Base-by-base conservation (phyloP, 92 coral and sea anemone genomes). In the Zoanthus sociatus region DNA sequence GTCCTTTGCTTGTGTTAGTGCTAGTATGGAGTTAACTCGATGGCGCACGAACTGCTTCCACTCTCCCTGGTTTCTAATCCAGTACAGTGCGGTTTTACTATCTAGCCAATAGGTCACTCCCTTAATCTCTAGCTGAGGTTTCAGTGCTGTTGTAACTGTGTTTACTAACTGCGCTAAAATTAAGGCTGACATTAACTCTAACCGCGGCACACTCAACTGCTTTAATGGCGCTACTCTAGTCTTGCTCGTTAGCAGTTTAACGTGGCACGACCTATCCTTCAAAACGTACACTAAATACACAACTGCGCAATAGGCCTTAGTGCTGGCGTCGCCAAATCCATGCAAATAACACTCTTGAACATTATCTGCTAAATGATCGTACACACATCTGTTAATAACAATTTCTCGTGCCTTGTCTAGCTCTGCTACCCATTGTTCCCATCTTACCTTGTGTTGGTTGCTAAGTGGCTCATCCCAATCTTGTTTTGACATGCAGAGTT, bases 41-140 rank as follows among this genome's bases (percentile, higher is more conserved):
- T 79, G 74, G n/a, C 70, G 86, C 18, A 90, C 92, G 16, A 90
- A 90, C 69, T 90, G 92, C 66, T 90, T 86, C 77, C 79, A 90
- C 71, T 90, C 78, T 5, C 83, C 71, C 7, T 31, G 74, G 46
- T 78, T 78, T 33, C 26, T 45, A 7, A 90, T 79, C 92, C 92
- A 90, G 60, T 63, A 86, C 51, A 89, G 50, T 1, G 82, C 87
- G 12, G 90, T 90, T 10, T 54, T 86, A 55, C 90, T 86, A 30
- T 90, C 92, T 31, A 76, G n/a, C 87, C 90, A 90, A 56, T 86
- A 90, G 70, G 44, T 37, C 21, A 74, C 82, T 15, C 82, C 56
- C 68, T 61, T 61, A 61, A 61, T 61, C 17, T 67, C 15, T 44
- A 82, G 14, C 54, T 54, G 78, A n/a, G 83, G 30, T 47, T 61